Percentiles rank a stretch among this genome's conserved stretches.
These are phyloP conservation scores for Rhea americana DNA, from an alignment of 2,113 vertebrate genomes.

Conservation along the genomic window DNA sequence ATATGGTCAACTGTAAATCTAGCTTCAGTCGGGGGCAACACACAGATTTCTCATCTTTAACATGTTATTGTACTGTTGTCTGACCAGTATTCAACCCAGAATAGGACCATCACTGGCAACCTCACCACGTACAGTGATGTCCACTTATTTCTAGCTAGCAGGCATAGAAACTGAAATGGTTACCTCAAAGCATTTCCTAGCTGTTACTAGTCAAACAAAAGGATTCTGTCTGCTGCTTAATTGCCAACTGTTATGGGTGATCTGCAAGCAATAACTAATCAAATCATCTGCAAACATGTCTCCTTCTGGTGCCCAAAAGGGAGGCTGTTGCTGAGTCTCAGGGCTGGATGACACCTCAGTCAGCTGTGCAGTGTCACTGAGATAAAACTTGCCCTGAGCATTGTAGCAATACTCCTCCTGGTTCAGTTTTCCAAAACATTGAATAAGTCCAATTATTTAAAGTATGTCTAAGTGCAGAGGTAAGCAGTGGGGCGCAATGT, in stretches of 20 bases:
- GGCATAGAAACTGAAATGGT: background rate
- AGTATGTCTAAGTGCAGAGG: fast-evolving
- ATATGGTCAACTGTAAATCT: background rate
- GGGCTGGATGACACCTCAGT: background rate
- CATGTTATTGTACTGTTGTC: background rate
- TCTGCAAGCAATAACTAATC: background rate
- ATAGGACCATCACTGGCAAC: background rate
- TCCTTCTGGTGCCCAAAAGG: background rate
- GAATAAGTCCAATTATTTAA: background rate
- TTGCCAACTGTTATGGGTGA: background rate
- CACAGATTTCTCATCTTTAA: background rate
- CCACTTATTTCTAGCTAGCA: background rate
- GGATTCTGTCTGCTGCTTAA: background rate
- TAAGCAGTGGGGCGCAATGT: background rate
- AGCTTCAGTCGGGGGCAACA: background rate
- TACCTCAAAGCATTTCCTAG: background rate
- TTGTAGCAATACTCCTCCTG: background rate
- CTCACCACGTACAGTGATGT: background rate
- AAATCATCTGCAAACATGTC: background rate
- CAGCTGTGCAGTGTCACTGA: background rate
- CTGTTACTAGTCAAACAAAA: slow-evolving; percentile 4
- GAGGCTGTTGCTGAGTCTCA: background rate
- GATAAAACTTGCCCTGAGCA: background rate
- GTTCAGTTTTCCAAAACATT: background rate
- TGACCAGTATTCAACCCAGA: background rate